These are phyloP conservation scores for Junonia oenone DNA, from an alignment of 2,888 invertebrate genomes.

Conservation along the genomic window DNA sequence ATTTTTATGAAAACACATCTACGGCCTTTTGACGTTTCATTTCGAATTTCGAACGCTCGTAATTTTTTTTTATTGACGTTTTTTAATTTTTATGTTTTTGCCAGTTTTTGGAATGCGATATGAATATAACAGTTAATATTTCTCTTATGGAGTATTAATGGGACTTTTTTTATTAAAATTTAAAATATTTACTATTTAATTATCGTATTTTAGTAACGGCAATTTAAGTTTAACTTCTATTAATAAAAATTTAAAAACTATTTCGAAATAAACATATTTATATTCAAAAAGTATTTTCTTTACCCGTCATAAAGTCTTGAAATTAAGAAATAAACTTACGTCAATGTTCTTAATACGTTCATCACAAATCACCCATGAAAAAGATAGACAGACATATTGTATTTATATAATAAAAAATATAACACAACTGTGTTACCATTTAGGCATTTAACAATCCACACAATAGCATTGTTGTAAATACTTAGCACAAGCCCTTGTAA, in stretches of 20 bases:
- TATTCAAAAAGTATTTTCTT: no score
- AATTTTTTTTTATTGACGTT: conserved; percentile 1
- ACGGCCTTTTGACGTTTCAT: conserved; percentile 15
- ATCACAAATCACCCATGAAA: neutral
- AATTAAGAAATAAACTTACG: no score
- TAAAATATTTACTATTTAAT: no score
- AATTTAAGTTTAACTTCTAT: no score
- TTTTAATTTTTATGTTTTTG: neutral
- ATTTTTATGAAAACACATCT: conserved; percentile 22
- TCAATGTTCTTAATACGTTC: no score
- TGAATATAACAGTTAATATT: neutral
- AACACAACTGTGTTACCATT: neutral
- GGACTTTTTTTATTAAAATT: no score
- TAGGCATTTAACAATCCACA: neutral
- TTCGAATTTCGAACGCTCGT: conserved; percentile 13
- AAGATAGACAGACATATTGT: neutral
- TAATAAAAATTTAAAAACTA: no score
- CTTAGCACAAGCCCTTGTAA: neutral
- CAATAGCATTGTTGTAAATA: neutral
- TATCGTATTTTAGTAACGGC: no score
- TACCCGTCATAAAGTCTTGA: no score
- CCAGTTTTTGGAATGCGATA: neutral
- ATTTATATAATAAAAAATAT: neutral
- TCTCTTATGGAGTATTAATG: no score
- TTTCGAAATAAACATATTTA: no score